These are phyloP conservation scores for Fragum fragum DNA, from an alignment of 2,888 invertebrate species.

Conservation along the genomic window DNA sequence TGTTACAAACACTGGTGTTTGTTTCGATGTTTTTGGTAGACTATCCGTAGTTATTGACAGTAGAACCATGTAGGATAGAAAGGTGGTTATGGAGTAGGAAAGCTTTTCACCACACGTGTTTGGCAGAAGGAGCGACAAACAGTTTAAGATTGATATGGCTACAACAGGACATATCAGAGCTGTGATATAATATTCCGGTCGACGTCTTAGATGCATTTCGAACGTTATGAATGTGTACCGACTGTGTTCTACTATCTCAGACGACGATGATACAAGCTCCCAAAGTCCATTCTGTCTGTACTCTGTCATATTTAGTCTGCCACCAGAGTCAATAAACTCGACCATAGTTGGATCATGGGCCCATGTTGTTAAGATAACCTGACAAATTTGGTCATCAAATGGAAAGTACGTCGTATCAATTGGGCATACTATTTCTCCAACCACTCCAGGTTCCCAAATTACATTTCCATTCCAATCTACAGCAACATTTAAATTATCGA, in stretches of 20 bases:
- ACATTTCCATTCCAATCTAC: not conserved
- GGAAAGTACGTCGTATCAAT: conserved; percentile 7
- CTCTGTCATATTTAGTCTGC: not conserved
- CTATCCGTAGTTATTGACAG: too few relatives aligned
- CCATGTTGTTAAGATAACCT: too few relatives aligned
- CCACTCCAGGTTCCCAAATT: not conserved
- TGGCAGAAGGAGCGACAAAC: not conserved
- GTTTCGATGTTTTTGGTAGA: conserved; percentile 11
- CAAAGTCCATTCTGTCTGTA: conserved; percentile 9
- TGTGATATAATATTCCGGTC: conserved; percentile 3
- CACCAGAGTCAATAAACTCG: not conserved
- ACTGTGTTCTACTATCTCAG: too few relatives aligned
- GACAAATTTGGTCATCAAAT: conserved; percentile 6
- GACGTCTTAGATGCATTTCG: not conserved
- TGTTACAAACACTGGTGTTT: not conserved
- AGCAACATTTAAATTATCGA: not conserved
- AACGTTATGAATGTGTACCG: not conserved
- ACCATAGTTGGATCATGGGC: conserved; percentile 8
- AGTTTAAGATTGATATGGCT: not conserved
- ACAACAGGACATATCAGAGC: conserved; percentile 7
- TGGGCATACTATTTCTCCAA: not conserved
- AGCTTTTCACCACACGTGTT: conserved; percentile 6
- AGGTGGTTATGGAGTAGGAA: not conserved
- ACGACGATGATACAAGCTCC: too few relatives aligned
- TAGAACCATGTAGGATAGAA: conserved; percentile 7